Evolutionary conservation across 30 jellyfish, hydroid and myxozoan species (phyloP).

Genomic region (Clytia hemisphaerica): DNA sequence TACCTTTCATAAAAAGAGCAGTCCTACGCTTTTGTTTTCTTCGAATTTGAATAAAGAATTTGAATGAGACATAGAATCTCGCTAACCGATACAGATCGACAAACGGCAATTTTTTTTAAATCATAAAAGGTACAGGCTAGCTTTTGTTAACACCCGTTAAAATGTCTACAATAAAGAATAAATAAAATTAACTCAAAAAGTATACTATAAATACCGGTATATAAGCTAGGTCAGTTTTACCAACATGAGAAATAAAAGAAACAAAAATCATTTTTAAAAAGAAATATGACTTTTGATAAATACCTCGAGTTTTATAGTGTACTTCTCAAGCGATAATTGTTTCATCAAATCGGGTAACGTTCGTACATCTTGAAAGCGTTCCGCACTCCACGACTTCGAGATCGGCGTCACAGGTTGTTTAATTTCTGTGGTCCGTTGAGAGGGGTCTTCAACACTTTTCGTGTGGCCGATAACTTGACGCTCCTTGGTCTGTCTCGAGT

Average conservation of each 20-base stretch:
- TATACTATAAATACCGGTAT: not conserved
- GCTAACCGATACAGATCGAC: no score
- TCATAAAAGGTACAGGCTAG: no score
- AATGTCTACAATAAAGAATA: no score
- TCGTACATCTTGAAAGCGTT: conserved; percentile 60
- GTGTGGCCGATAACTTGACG: conserved; percentile 32
- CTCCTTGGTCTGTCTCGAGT: conserved; percentile 73
- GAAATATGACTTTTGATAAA: not conserved
- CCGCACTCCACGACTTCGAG: conserved; percentile 93
- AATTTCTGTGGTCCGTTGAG: not conserved
- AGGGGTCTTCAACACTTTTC: not conserved
- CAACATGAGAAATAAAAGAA: not conserved
- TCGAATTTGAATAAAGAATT: no score
- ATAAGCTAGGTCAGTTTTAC: not conserved
- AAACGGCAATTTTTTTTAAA: no score
- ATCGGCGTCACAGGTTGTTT: conserved; percentile 45
- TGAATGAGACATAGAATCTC: no score
- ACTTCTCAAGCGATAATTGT: conserved; percentile 73
- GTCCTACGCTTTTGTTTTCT: no score
- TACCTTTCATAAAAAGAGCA: no score
- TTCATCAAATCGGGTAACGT: conserved; percentile 53
- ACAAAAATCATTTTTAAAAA: no score
- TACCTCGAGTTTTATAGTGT: conserved; percentile 74
- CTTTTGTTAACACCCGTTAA: no score
- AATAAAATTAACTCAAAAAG: not conserved